These are phyloP conservation scores for Gonioctena quinquepunctata DNA, from an alignment of 1,140 invertebrate genomes.

Conservation along the genomic window DNA sequence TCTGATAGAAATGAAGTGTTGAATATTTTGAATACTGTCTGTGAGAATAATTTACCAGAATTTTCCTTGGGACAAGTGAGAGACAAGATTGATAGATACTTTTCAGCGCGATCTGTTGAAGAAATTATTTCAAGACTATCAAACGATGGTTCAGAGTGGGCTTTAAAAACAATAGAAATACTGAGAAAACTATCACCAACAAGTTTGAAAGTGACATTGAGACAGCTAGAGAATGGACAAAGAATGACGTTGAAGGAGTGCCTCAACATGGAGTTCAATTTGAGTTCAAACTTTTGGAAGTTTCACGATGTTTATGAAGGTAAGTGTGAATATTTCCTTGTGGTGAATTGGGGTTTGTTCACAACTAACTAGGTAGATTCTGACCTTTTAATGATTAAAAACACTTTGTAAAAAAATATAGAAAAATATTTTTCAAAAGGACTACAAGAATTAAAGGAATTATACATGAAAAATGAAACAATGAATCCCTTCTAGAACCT, in stretches of 20 bases:
- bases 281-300: slow-evolving; percentile 70
- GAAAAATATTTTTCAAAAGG: no score
- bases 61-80: slow-evolving; percentile 79
- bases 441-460: no score
- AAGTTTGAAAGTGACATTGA: slow-evolving; percentile 86
- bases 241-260: slow-evolving; percentile 79
- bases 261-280: slow-evolving; percentile 88
- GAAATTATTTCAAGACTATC: slow-evolving; percentile 80
- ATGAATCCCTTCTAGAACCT: no score
- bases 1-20: slow-evolving; percentile 64
- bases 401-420: no score
- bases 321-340: slow-evolving; percentile 40
- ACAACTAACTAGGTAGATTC: no score
- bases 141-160: slow-evolving; percentile 79
- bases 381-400: no score
- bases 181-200: slow-evolving; percentile 89
- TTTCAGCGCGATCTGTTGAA: slow-evolving; percentile 76
- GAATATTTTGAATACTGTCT: slow-evolving; percentile 64
- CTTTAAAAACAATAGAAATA: slow-evolving; percentile 67
- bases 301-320: slow-evolving; percentile 93
- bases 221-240: slow-evolving; percentile 74
- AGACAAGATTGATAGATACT: slow-evolving; percentile 81
- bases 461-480: no score
- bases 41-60: slow-evolving; percentile 57
- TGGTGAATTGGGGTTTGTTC: no score